Evolutionary conservation across 2,888 invertebrate species (phyloP), one percentile per base, ranked within the genome.

Genomic region (Caenorhabditis drosophilae): DNA sequence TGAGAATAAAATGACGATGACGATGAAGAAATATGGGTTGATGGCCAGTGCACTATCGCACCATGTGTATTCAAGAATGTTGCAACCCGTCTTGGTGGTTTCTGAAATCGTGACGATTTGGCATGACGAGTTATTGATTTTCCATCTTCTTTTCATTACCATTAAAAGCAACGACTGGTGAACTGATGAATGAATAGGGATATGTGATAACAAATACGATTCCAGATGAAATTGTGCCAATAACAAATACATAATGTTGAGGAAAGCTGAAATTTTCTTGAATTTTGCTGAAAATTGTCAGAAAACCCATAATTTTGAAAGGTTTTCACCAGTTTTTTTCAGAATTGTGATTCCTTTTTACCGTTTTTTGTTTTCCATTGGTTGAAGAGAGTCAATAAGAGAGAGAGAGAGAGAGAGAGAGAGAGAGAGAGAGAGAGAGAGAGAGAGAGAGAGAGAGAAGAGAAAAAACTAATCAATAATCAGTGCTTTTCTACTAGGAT

Each of bases 61-160:
- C 70, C 70, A 70, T 0, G 53, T 48, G 36, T 70, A 70, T 27
- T 67, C 61, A 3, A 35, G 31, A 15, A 60, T 55, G 50, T 61
- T 58, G 18, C 70, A 70, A 12, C 70, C 70, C 2, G 59, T 42
- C 4, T 60, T 52, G 1, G 64, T 60, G 11, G 70, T 67, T 46
- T 63, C 70, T 62, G 47, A 16, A 61, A 42, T 31, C 31, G 6
- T 9, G 18, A 26, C 18, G 12, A 34, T 15, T 6, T 4, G 12
- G 12, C 12, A 9, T 9, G 31, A 31, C 31, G 31, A 31, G 31
- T 6, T 47, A n/a, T n/a, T n/a, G n/a, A n/a, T n/a, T n/a, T 31
- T 31, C 49, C 15, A 23, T 22, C 11, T 9, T 22, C 6, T 40
- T 4, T 11, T n/a, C n/a, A 12, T 42, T 9, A 56, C 56, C 56